Evolutionary conservation across 2,797 vertebrate genomes (phyloP).

Genomic region (Pangasius krempfi): DNA sequence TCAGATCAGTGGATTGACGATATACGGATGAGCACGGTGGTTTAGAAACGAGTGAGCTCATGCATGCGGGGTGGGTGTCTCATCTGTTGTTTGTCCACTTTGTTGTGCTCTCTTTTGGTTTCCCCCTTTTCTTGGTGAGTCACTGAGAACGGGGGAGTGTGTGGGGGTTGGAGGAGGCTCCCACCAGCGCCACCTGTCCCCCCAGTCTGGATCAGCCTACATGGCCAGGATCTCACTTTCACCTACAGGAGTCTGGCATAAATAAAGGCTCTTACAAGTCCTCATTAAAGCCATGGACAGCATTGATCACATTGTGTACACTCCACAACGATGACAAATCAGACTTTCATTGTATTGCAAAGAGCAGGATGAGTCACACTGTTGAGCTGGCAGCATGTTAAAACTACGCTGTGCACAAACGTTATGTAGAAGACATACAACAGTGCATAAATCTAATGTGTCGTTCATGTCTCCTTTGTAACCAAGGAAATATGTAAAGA

Average conservation of each 20-base stretch:
- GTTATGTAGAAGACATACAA: not conserved
- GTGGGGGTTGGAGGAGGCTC: conserved; percentile 62
- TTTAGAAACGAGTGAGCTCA: not conserved
- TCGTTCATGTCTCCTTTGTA: not conserved
- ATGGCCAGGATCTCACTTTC: conserved; percentile 49
- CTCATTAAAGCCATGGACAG: not conserved
- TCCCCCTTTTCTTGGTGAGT: conserved; percentile 41
- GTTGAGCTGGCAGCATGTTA: conserved; percentile 8
- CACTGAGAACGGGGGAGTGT: conserved; percentile 43
- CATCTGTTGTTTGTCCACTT: conserved; percentile 46
- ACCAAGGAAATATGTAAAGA: not conserved
- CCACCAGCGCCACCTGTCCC: conserved; percentile 78
- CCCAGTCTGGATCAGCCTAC: conserved; percentile 67
- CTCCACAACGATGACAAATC: not conserved
- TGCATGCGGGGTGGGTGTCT: not conserved
- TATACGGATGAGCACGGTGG: not conserved
- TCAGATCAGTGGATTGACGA: not conserved
- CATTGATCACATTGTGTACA: not conserved
- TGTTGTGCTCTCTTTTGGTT: conserved; percentile 28
- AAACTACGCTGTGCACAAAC: not conserved
- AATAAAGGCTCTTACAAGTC: conserved; percentile 16
- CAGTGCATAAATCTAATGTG: not conserved
- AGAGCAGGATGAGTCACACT: conserved; percentile 16
- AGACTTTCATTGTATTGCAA: conserved; percentile 3
- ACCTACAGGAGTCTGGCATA: conserved; percentile 31